Evolutionary conservation across 2,797 vertebrate genomes (phyloP).

Genomic region (Spizella passerina): DNA sequence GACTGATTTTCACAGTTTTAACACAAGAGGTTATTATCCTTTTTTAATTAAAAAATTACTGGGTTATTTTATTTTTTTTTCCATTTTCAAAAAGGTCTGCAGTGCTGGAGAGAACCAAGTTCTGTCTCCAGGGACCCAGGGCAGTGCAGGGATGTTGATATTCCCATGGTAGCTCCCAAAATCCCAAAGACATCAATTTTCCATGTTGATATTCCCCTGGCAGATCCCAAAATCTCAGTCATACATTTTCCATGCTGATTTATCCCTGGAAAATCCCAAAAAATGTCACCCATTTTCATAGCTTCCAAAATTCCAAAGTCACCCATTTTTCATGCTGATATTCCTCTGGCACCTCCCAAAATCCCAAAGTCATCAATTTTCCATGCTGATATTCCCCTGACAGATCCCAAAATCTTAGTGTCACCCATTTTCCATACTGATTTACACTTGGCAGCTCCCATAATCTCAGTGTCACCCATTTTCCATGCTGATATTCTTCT

Average conservation of each 20-base stretch:
- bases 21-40: conserved; percentile 7
- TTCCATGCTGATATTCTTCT: too few species aligned
- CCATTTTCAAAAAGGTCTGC: not conserved
- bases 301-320: not conserved
- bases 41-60: conserved; percentile 49
- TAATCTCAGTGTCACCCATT: accelerated
- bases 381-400: too few species aligned
- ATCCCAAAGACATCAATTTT: not conserved
- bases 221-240: not conserved
- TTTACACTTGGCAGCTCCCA: too few species aligned
- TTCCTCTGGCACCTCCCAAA: not conserved
- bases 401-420: too few species aligned
- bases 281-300: not conserved
- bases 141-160: not conserved
- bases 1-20: not conserved
- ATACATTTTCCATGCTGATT: not conserved
- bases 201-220: too few species aligned
- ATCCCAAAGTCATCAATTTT: too few species aligned
- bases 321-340: not conserved
- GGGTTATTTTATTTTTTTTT: not conserved
- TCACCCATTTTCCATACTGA: too few species aligned
- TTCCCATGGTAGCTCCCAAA: not conserved
- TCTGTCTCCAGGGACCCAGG: not conserved
- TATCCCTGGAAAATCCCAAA: not conserved
- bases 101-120: not conserved